Percentiles rank a stretch among this genome's conserved stretches.
These are phyloP conservation scores for Petrosia ficiformis DNA, from an alignment of 37 sponge, comb jelly and placozoan species.

Conservation along the genomic window DNA sequence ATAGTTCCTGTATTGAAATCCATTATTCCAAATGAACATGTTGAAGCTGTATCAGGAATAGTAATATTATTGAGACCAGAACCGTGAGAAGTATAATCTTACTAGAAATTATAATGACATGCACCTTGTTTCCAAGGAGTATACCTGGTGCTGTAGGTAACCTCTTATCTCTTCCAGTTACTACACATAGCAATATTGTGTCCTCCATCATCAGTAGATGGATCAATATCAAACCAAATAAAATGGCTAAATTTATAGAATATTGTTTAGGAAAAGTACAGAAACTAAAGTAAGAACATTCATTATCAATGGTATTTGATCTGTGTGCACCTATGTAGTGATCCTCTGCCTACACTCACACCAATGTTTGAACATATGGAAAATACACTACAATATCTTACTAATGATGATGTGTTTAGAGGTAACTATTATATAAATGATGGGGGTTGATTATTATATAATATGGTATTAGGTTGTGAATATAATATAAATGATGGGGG, in stretches of 20 bases:
- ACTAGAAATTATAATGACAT: neutral
- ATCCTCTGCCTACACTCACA: constrained; percentile 6
- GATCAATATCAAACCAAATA: constrained; percentile 29
- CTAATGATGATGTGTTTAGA: constrained; percentile 23
- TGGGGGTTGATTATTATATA: too few relatives aligned
- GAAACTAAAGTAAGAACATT: neutral
- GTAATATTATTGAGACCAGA: constrained; percentile 47
- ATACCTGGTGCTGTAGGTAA: constrained; percentile 7
- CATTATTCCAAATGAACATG: constrained; percentile 40
- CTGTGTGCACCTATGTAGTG: constrained; percentile 6
- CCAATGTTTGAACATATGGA: constrained; percentile 26
- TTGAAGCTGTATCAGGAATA: constrained; percentile 57
- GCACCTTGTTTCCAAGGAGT: constrained; percentile 3
- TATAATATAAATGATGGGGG: neutral
- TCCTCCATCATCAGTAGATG: constrained; percentile 26
- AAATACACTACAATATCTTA: constrained; percentile 5
- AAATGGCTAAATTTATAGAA: constrained; percentile 19
- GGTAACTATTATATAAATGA: constrained; percentile 17
- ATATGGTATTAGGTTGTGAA: neutral
- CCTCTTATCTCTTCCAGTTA: constrained; percentile 41
- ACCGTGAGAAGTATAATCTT: constrained; percentile 29
- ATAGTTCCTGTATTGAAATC: constrained; percentile 23
- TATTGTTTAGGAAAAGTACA: constrained; percentile 19
- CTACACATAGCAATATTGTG: constrained; percentile 15
- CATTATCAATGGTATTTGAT: neutral